Evolutionary conservation across 2,113 vertebrate genomes (phyloP), one percentile per base, ranked within the genome.

Genomic region (Camelus dromedarius): DNA sequence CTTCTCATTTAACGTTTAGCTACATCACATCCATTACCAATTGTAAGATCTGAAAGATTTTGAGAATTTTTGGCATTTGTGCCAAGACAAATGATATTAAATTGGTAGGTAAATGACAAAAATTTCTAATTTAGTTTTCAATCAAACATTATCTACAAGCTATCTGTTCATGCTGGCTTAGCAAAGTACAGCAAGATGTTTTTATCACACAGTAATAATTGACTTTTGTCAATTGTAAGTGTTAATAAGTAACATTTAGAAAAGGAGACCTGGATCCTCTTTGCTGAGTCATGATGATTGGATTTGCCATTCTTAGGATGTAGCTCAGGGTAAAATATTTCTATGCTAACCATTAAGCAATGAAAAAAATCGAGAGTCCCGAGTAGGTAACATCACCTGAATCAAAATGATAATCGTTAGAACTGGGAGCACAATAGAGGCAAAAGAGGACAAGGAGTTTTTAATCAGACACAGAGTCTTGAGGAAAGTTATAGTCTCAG

Each of bases 31-130:
- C 7, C 69, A n/a, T 91, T 67, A 80, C 14, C 48, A 42, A 54
- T 46, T 11, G 15, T 89, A 83, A 9, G 14, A 73, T 69, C 7
- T 26, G 16, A 20, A 80, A 79, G 1, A 22, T 75, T 79, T 93
- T 89, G 2, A 52, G 58, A 56, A 66, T 2, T 69, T 4, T 60
- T 56, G 5, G 9, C n/a, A 38, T 6, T 86, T 87, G 3, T 80
- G 87, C 32, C n/a, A 87, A 94, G 32, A 77, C 13, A 93, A 94
- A 38, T 42, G 30, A 15, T 70, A 83, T 62, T 62, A 88, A 79
- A n/a, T 92, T 70, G 5, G 12, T 82, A 85, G 95, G 4, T 38
- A 89, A 89, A 35, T 64, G 14, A 66, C 26, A 60, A 60, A 56
- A 5, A 60, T 73, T 70, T 64, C 26, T 72, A 77, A 42, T 52